Percentiles rank a stretch among this genome's conserved stretches.
These are phyloP conservation scores for Spisula solida DNA, from an alignment of 2,888 invertebrate genomes.

Conservation along the genomic window DNA sequence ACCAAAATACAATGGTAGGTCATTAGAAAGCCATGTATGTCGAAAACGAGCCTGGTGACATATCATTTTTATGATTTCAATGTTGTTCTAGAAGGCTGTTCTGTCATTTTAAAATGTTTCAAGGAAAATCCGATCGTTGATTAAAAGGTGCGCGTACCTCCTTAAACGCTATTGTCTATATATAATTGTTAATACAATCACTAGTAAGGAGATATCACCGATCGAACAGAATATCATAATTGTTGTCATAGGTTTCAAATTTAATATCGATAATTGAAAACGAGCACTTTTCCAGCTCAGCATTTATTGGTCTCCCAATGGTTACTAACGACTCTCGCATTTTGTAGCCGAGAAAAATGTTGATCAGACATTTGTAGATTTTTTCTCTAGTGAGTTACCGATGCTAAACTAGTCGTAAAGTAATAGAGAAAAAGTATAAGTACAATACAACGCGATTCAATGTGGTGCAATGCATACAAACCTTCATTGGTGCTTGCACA, in stretches of 20 bases:
- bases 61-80: too few species aligned
- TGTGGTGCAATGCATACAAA: neutral
- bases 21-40: too few species aligned
- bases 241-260: neutral
- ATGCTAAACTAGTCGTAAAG: neutral
- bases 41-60: too few species aligned
- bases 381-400: neutral
- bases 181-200: neutral
- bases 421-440: neutral
- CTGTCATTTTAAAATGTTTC: too few species aligned
- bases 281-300: neutral
- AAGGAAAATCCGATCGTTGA: too few species aligned
- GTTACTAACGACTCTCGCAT: neutral
- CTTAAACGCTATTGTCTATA: neutral
- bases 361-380: neutral
- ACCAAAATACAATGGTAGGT: too few species aligned
- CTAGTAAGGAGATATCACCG: neutral
- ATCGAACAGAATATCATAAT: neutral
- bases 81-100: too few species aligned
- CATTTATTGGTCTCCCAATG: neutral
- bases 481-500: neutral
- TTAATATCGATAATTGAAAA: conserved; percentile 20
- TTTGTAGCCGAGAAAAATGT: neutral
- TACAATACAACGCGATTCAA: neutral
- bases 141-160: too few species aligned